phyloP scores from a whole-genome alignment of 1,140 invertebrate genomes.

The Acyrthosiphon pisum region DNA sequence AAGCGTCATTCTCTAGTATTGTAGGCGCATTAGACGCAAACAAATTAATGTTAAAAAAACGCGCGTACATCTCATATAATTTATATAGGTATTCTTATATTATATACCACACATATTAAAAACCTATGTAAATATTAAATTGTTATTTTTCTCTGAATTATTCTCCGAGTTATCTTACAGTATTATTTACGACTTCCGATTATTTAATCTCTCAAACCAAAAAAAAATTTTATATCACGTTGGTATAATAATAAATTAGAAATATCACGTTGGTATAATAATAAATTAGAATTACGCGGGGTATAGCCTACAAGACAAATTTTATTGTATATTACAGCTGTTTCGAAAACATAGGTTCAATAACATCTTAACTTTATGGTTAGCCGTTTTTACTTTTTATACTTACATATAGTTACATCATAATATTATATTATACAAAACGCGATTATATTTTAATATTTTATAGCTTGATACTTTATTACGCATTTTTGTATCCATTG shows the following conservation, averaged over 20 bases:
- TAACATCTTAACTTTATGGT: constrained; percentile 1
- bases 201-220: background rate
- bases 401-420: background rate
- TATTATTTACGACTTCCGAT: background rate
- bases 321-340: background rate
- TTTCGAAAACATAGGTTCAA: background rate
- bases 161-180: background rate
- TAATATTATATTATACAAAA: background rate
- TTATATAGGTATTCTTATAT: background rate
- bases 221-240: background rate
- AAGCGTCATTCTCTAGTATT: background rate
- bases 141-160: background rate
- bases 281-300: constrained; percentile 10
- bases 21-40: background rate
- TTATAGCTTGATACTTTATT: background rate
- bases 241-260: background rate
- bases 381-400: background rate
- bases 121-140: background rate
- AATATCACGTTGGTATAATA: background rate
- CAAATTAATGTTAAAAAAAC: constrained; percentile 17
- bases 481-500: background rate
- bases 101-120: background rate
- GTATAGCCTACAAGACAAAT: background rate
- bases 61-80: background rate
- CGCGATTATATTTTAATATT: background rate